phyloP scores from a whole-genome alignment of 2,113 vertebrate species.

The Camarhynchus parvulus region DNA sequence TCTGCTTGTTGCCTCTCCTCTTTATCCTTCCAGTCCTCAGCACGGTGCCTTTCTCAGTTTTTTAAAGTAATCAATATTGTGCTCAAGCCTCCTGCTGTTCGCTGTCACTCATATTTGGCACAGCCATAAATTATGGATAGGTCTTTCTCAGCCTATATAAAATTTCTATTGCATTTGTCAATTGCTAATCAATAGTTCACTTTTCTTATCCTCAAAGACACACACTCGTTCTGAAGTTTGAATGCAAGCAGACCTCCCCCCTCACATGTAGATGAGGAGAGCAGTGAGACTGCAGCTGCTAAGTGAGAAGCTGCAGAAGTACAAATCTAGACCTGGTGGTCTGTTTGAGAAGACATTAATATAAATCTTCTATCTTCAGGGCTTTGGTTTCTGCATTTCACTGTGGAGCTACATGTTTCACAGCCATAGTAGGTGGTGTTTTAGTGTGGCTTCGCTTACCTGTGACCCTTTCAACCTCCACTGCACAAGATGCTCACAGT shows the following conservation, averaged over 20 bases:
- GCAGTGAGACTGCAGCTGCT: neutral
- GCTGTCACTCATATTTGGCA: slow-evolving; percentile 91
- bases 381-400: slow-evolving; percentile 42
- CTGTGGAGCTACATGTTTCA: neutral
- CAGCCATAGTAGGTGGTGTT: neutral
- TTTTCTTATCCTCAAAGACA: slow-evolving; percentile 83
- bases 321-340: slow-evolving; percentile 20
- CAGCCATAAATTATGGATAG: slow-evolving; percentile 93
- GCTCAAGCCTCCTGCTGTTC: slow-evolving; percentile 81
- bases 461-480: slow-evolving; percentile 64
- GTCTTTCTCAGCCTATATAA: slow-evolving; percentile 88
- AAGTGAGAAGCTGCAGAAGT: slow-evolving; percentile 63
- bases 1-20: slow-evolving; percentile 69
- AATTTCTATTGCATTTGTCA: slow-evolving; percentile 93
- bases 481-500: slow-evolving; percentile 26
- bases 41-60: slow-evolving; percentile 78
- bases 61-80: slow-evolving; percentile 90
- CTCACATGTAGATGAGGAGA: slow-evolving; percentile 39
- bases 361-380: neutral
- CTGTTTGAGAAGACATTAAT: slow-evolving; percentile 56
- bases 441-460: slow-evolving; percentile 27
- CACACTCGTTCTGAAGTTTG: slow-evolving; percentile 49
- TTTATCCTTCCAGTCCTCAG: slow-evolving; percentile 76
- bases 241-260: slow-evolving; percentile 26
- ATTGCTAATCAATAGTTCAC: slow-evolving; percentile 90